Conservation (phyloP, 2,113 vertebrate species). For the Glaucomys volans region DNA sequence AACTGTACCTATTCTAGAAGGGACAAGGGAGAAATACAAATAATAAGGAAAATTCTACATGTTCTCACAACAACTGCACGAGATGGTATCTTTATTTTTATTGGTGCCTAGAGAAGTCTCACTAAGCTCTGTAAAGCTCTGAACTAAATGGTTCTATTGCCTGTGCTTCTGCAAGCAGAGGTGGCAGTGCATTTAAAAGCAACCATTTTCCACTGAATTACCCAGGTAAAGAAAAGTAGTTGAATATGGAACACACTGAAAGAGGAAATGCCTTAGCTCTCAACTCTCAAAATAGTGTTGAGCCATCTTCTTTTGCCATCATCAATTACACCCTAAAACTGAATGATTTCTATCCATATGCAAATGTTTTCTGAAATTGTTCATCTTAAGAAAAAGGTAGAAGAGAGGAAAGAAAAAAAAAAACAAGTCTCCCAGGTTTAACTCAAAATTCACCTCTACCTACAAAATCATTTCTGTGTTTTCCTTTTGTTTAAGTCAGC, state of each 20-base stretch:
- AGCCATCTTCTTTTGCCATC: not conserved
- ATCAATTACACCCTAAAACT: not conserved
- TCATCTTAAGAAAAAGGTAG: not conserved
- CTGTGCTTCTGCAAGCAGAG: conserved; percentile 27
- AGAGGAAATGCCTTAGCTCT: conserved; percentile 18
- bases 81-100: conserved; percentile 2
- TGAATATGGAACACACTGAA: not conserved
- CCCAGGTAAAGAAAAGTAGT: not conserved
- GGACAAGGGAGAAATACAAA: conserved; percentile 27
- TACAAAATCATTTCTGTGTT: not conserved
- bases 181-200: not conserved
- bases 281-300: not conserved
- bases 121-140: not conserved
- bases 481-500: not conserved
- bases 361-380: not conserved
- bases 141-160: not conserved
- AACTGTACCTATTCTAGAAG: not conserved
- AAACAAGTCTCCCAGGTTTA: not conserved
- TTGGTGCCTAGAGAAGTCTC: not conserved
- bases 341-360: not conserved
- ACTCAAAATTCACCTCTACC: not conserved
- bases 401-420: not conserved
- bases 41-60: conserved; percentile 2
- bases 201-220: conserved; percentile 57
- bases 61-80: not conserved